These are phyloP conservation scores for Blennius ocellaris DNA, from an alignment of 2,113 vertebrate genomes.

Conservation along the genomic window DNA sequence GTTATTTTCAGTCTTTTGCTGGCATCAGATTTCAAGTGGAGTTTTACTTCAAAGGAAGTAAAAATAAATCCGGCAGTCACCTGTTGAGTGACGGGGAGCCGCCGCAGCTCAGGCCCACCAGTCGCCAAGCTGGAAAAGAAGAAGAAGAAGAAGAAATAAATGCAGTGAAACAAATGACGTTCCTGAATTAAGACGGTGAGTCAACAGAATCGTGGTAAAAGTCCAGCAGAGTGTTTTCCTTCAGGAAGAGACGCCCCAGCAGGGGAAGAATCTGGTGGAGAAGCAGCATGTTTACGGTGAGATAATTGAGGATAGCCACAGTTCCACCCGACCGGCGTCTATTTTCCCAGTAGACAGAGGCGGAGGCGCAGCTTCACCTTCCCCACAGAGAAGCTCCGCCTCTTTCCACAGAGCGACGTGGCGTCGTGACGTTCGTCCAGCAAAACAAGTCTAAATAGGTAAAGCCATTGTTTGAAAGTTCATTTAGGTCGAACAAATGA, in stretches of 20 bases:
- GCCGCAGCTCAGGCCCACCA: not conserved
- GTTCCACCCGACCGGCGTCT: conserved; percentile 20
- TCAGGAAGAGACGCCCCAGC: conserved; percentile 6
- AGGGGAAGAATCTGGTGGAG: not conserved
- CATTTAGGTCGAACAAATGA: not conserved
- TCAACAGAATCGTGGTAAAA: conserved; percentile 3
- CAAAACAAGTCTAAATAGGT: not conserved
- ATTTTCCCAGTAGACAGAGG: conserved; percentile 62
- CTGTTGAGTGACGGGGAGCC: not conserved
- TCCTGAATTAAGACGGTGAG: not conserved
- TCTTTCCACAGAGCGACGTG: no score
- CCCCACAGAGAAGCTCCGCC: conserved; percentile 30
- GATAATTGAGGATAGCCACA: conserved; percentile 40
- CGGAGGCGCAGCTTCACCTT: conserved; percentile 26
- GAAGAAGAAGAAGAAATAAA: conserved; percentile 6
- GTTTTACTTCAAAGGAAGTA: conserved; percentile 34
- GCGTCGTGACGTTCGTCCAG: not conserved
- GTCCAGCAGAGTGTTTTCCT: not conserved
- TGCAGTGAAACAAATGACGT: not conserved
- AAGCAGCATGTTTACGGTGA: conserved; percentile 26
- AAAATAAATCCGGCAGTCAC: conserved; percentile 13
- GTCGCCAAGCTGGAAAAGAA: not conserved
- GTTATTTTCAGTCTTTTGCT: conserved; percentile 13
- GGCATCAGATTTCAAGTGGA: conserved; percentile 39
- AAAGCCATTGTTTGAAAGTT: conserved; percentile 6